Evolutionary conservation across 2,888 invertebrate species (phyloP).

Genomic region (Rhingia rostrata): DNA sequence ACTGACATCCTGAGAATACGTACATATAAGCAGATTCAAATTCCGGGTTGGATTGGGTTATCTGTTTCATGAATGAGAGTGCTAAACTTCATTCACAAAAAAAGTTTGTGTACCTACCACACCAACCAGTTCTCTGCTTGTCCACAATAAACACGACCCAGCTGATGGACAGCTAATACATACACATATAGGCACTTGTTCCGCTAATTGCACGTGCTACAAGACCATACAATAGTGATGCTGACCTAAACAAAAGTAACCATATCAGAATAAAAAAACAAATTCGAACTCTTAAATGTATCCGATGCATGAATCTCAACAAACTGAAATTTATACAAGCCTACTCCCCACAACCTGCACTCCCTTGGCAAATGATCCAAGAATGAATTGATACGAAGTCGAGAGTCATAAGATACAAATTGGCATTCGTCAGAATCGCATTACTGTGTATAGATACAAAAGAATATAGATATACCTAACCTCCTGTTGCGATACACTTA

Average conservation of each 20-base stretch:
- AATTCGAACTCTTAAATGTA: slow-evolving; percentile 50
- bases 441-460: not conserved
- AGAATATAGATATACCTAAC: slow-evolving; percentile 36
- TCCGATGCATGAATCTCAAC: slow-evolving; percentile 72
- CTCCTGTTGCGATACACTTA: slow-evolving; percentile 42
- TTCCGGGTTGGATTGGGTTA: not conserved
- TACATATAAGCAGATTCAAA: not conserved
- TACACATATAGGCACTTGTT: not conserved
- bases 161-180: slow-evolving; percentile 1
- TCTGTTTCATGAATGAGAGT: not conserved
- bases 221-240: slow-evolving; percentile 26
- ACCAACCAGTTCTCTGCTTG: slow-evolving; percentile 16
- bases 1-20: not conserved
- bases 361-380: not conserved
- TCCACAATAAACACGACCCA: slow-evolving; percentile 56
- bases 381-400: not conserved
- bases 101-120: slow-evolving; percentile 1
- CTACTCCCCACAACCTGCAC: slow-evolving; percentile 22
- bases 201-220: slow-evolving; percentile 39
- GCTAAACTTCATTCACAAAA: slow-evolving; percentile 12
- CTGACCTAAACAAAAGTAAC: slow-evolving; percentile 40
- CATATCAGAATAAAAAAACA: not conserved
- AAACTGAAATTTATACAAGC: slow-evolving; percentile 11
- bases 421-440: slow-evolving; percentile 24
- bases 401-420: slow-evolving; percentile 6